phyloP scores from a whole-genome alignment of 2,113 vertebrate genomes.

The Gadus chalcogrammus region DNA sequence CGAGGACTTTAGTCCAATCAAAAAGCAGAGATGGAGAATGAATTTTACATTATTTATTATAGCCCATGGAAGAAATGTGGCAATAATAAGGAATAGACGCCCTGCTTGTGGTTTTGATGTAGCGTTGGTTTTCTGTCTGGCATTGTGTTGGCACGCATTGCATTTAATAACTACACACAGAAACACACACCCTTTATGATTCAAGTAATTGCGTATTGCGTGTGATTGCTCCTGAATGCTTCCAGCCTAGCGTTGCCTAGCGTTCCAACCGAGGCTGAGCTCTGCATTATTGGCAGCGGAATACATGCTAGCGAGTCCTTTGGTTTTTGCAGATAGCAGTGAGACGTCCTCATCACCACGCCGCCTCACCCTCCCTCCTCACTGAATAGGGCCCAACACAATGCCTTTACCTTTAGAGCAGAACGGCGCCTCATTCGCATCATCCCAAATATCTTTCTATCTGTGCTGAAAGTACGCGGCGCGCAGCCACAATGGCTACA shows the following conservation, averaged over 20 bases:
- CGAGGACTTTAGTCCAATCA: conserved; percentile 23
- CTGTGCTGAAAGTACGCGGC: too few relatives aligned
- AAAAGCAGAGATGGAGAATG: background rate
- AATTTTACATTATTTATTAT: conserved; percentile 51
- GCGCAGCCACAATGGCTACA: too few relatives aligned
- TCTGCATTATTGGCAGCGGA: background rate
- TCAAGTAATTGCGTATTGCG: background rate
- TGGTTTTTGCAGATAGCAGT: conserved; percentile 33
- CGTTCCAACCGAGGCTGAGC: conserved; percentile 18
- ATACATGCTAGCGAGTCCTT: background rate
- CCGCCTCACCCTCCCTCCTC: conserved; percentile 48
- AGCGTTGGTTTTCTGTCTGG: too few relatives aligned
- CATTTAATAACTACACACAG: background rate
- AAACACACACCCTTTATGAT: background rate
- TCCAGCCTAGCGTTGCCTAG: conserved; percentile 22
- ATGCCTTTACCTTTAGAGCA: conserved; percentile 57
- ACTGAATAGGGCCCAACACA: conserved; percentile 58
- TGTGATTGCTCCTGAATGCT: background rate
- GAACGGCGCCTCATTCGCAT: conserved; percentile 51
- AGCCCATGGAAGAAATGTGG: conserved; percentile 18
- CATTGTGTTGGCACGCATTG: too few relatives aligned
- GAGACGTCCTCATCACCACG: conserved; percentile 52
- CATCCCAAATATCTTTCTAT: conserved; percentile 14
- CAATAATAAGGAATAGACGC: conserved; percentile 17
- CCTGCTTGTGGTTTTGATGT: background rate